A percentile compares a stretch with the other conserved stretches of the same genome.
Conservation (phyloP, 2,888 invertebrate genomes). For the Drosophila neutralis region DNA sequence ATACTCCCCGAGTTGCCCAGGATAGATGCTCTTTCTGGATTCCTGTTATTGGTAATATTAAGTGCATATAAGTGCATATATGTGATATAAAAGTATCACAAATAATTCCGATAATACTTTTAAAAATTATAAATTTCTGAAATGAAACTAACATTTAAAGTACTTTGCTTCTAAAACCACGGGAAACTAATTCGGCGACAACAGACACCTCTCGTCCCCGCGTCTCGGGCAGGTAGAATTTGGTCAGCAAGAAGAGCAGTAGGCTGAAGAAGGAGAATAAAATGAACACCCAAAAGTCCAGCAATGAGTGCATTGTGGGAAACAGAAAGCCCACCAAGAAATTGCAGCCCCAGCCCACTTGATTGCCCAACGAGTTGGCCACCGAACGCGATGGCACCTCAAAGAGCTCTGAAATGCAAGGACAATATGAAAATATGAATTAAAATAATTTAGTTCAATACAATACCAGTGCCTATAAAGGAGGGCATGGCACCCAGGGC, state of each 20-base stretch:
- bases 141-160: conserved; percentile 1
- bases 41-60: no score
- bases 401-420: conserved; percentile 63
- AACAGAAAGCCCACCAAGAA: conserved; percentile 62
- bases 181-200: conserved; percentile 44
- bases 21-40: neutral
- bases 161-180: conserved; percentile 54
- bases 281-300: conserved; percentile 52
- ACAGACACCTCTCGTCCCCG: conserved; percentile 37
- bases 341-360: conserved; percentile 56
- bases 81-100: neutral
- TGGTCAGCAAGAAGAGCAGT: conserved; percentile 47
- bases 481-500: conserved; percentile 57
- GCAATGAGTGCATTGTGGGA: conserved; percentile 37
- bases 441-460: neutral
- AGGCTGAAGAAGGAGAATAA: conserved; percentile 46
- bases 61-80: neutral
- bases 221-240: conserved; percentile 55
- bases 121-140: neutral
- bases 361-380: conserved; percentile 55
- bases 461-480: conserved; percentile 59
- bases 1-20: neutral
- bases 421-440: neutral
- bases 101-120: neutral
- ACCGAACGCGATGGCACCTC: conserved; percentile 60